These are phyloP conservation scores for Prosopocoilus inquinatus DNA, from an alignment of 2,888 invertebrate species.

Conservation along the genomic window DNA sequence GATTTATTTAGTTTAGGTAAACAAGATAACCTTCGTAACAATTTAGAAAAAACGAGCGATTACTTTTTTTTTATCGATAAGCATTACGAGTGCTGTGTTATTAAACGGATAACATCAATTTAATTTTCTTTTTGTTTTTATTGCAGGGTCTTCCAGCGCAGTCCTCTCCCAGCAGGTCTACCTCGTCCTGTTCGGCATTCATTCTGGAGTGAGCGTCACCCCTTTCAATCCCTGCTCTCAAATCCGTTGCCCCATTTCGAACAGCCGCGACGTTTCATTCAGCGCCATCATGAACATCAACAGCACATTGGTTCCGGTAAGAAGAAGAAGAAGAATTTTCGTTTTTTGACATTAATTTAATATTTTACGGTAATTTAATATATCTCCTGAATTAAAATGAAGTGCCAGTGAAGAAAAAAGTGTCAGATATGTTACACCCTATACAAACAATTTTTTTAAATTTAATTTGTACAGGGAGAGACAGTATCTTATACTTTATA, in stretches of 20 bases:
- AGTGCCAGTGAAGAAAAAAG: too few relatives aligned
- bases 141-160: slow-evolving; percentile 18
- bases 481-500: too few relatives aligned
- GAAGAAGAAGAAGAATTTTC: too few relatives aligned
- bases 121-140: not conserved
- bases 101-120: not conserved
- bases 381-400: not conserved
- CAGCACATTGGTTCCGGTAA: slow-evolving; percentile 18
- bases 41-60: not conserved
- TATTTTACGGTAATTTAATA: too few relatives aligned
- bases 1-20: too few relatives aligned
- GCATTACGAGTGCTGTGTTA: too few relatives aligned
- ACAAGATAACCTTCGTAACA: too few relatives aligned
- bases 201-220: slow-evolving; percentile 17
- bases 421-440: too few relatives aligned
- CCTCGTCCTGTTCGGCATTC: slow-evolving; percentile 14
- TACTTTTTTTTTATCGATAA: not conserved
- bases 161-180: slow-evolving; percentile 18
- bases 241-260: slow-evolving; percentile 22
- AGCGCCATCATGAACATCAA: slow-evolving; percentile 17
- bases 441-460: too few relatives aligned
- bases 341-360: too few relatives aligned
- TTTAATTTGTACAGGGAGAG: too few relatives aligned
- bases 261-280: slow-evolving; percentile 16
- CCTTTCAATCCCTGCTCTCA: slow-evolving; percentile 24